Evolutionary conservation across 2,113 vertebrate species (phyloP).

Genomic region (Struthio camelus): DNA sequence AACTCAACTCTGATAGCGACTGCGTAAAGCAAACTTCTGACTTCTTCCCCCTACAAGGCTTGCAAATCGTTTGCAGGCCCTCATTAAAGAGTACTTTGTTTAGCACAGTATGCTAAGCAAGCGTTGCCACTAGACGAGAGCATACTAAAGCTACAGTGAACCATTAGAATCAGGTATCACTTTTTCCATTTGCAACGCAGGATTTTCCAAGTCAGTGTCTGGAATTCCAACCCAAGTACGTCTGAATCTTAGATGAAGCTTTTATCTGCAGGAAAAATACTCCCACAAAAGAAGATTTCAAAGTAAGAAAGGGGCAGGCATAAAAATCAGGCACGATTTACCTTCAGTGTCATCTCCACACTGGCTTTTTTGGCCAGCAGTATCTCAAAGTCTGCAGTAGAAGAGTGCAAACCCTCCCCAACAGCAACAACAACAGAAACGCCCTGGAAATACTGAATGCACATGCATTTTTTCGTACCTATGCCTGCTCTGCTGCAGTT

Average conservation of each 20-base stretch:
- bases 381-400: background rate
- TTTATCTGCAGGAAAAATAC: conserved; percentile 60
- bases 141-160: background rate
- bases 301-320: background rate
- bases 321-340: conserved; percentile 13
- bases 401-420: background rate
- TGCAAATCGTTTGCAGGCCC: conserved; percentile 33
- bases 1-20: background rate
- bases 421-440: background rate
- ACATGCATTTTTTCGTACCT: background rate
- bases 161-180: conserved; percentile 56
- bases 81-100: conserved; percentile 40
- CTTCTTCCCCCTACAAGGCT: background rate
- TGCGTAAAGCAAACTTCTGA: background rate
- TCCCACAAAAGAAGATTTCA: conserved; percentile 3
- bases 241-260: conserved; percentile 58
- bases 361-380: background rate
- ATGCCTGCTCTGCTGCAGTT: background rate
- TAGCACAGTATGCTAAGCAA: conserved; percentile 39
- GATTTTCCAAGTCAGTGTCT: conserved; percentile 64
- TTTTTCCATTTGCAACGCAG: conserved; percentile 60
- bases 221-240: conserved; percentile 65
- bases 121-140: conserved; percentile 55
- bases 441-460: background rate
- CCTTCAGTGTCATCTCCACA: background rate